Evolutionary conservation across 2,888 invertebrate genomes (phyloP), one percentile per base, ranked within the genome.

Genomic region (Drosophila prostipennis): DNA sequence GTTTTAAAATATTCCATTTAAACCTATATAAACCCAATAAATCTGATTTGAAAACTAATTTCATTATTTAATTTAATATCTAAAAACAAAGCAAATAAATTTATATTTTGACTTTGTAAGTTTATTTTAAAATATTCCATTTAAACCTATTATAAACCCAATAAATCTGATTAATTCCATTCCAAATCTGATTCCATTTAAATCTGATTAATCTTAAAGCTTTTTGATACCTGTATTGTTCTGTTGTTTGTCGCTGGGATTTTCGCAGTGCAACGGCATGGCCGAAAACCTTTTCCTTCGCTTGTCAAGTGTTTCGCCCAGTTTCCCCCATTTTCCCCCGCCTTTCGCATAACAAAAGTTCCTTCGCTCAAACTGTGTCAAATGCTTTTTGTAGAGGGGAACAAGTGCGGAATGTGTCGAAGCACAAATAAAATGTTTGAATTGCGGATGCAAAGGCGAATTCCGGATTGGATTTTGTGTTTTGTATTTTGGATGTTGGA

Each of bases 251-350:
- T 26, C 3, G 23, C 49, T 8, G 13, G 3, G 6, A 51, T 51
- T 51, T 51, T 51, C 19, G 10, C 51, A 51, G 51, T 51, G 34
- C 19, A 36, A 1, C 26, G 14, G 11, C 45, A n/a, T n/a, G n/a
- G 48, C 48, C 32, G 32, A 48, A 48, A 48, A 48, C 34, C 51
- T 19, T 51, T 49, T 51, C 32, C 51, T 36, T 51, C 51, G 14
- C 10, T 13, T 10, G 19, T 36, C 51, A 51, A 51, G 51, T 48
- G 32, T 37, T 37, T 26, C 26, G 6, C n/a, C 37, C 37, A 37
- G 6, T 37, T 37, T 26, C 26, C 6, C 8, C 45, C 26, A 32
- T 32, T 48, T 34, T 34, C 32, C 32, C 16, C 32, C 46, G 10
- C 46, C 46, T 16, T 46, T 46, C 32, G 32, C 14, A 16, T 14